Evolutionary conservation across 2,113 vertebrate species (phyloP), one percentile per base, ranked within the genome.

Genomic region (Hemicordylus capensis): DNA sequence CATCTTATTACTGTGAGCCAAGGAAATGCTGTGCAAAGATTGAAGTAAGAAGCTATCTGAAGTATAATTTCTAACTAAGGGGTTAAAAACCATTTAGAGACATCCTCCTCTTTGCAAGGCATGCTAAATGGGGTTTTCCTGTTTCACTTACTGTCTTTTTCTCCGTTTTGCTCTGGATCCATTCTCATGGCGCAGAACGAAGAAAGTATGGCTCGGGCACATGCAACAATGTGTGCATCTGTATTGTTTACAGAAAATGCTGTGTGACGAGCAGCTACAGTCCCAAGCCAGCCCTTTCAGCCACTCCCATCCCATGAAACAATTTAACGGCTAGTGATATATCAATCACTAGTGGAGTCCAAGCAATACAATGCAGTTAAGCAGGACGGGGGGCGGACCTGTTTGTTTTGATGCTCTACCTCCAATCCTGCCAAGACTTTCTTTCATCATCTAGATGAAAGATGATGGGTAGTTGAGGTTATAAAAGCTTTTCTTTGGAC

Each of bases 81-180:
- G 22, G 51, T 82, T 77, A 22, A 17, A 69, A 37, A 1, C 46
- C 6, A 0, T 46, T 69, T 0, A 22, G 51, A 74, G 66, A 44
- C 70, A 3, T 12, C 10, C n/a, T 37, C 3, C 0, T 0, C 4
- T 88, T 83, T 70, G 26, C 4, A 0, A 19, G 54, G 56, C 76
- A 39, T 0, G 34, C 1, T 34, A 11, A 4, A 4, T 5, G 44
- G 46, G 10, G 19, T 5, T 11, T 1, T 58, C 9, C 0, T 1
- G 15, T 7, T 74, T 81, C 93, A 94, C 95, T 96, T 83, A 95
- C 93, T 48, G 76, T 85, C 89, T 1, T 80, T 59, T 0, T 83
- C 87, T 39, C 51, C 42, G 5, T 70, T 84, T 19, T 5, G 73
- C 56, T 90, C 90, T 74, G 48, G 81, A 77, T 95, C 94, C 90